Evolutionary conservation across 2,888 invertebrate species (phyloP), one percentile per base, ranked within the genome.

Genomic region (Orchesellides sinensis): DNA sequence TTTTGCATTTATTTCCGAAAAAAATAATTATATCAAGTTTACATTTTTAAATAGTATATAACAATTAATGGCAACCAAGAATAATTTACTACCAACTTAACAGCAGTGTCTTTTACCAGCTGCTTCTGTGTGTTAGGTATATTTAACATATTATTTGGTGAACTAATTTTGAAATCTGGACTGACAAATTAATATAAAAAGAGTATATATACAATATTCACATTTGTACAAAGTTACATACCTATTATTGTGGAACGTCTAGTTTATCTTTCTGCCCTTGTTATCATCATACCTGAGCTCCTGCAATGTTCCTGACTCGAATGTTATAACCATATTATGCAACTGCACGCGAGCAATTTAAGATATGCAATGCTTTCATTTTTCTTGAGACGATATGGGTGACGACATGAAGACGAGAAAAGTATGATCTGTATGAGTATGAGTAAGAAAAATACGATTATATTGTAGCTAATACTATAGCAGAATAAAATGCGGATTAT

Each of bases 21-120:
- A 25, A 54, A 54, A 10, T 54, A 54, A 21, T 23, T 27, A 68
- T 52, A 3, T 68, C 21, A n/a, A n/a, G n/a, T n/a, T n/a, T n/a
- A n/a, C n/a, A n/a, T n/a, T 56, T 4, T 29, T 59, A 59, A 23
- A 29, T 17, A 29, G 12, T 25, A 63, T 35, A 29, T 25, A 10
- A 73, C 73, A 40, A 61, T 52, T 47, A 75, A 77, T 77, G 77
- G 77, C 77, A 77, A 77, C 77, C n/a, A 66, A 66, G 77, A 77
- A 77, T 68, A 56, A 77, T 68, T 68, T 59, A 10, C 25, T 21
- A 6, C 17, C n/a, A 2, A 52, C 1, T 21, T 27, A 25, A 23
- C 10, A n/a, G 65, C 40, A 63, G 35, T 2, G 21, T 52, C 17
- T 29, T 12, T 32, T n/a, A 59, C n/a, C 6, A 2, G n/a, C 32